These are phyloP conservation scores for Geodia barretti DNA, from an alignment of 37 sponge, comb jelly and placozoan species.

Conservation along the genomic window DNA sequence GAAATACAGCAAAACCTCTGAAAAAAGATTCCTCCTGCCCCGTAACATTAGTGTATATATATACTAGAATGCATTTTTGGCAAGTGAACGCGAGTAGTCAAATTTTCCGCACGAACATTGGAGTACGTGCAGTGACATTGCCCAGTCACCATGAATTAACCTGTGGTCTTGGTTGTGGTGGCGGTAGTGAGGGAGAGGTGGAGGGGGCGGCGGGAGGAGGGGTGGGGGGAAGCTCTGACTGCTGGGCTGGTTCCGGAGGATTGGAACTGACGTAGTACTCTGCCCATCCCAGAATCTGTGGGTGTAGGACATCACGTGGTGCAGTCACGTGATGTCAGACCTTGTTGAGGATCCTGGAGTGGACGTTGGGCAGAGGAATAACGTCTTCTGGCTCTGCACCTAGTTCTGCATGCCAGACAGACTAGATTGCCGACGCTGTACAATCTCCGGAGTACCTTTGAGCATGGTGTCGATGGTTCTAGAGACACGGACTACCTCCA, in stretches of 20 bases:
- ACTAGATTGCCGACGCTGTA: not conserved
- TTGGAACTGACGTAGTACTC: conserved; percentile 21
- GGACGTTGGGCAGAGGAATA: conserved; percentile 70
- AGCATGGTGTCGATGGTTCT: conserved; percentile 59
- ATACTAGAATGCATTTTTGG: too few species aligned
- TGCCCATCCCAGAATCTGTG: conserved; percentile 52
- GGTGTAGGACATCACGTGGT: not conserved
- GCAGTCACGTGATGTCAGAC: too few species aligned
- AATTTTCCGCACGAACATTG: too few species aligned
- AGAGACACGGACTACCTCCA: conserved; percentile 36
- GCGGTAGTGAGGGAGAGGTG: conserved; percentile 14
- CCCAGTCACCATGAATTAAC: not conserved
- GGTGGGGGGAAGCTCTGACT: not conserved
- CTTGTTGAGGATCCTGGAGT: conserved; percentile 43
- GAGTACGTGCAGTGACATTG: too few species aligned
- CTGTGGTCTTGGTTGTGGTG: conserved; percentile 28
- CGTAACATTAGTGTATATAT: too few species aligned
- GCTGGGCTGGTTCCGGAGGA: conserved; percentile 7
- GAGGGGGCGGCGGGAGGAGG: not conserved
- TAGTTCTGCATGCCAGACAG: conserved; percentile 20
- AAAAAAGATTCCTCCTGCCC: too few species aligned
- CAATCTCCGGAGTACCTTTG: conserved; percentile 16
- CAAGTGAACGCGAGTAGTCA: too few species aligned
- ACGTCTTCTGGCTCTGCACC: conserved; percentile 42
- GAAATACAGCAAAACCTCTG: too few species aligned